Evolutionary conservation across 2,113 vertebrate species (phyloP), one percentile per base, ranked within the genome.

Genomic region (Verasper variegatus): DNA sequence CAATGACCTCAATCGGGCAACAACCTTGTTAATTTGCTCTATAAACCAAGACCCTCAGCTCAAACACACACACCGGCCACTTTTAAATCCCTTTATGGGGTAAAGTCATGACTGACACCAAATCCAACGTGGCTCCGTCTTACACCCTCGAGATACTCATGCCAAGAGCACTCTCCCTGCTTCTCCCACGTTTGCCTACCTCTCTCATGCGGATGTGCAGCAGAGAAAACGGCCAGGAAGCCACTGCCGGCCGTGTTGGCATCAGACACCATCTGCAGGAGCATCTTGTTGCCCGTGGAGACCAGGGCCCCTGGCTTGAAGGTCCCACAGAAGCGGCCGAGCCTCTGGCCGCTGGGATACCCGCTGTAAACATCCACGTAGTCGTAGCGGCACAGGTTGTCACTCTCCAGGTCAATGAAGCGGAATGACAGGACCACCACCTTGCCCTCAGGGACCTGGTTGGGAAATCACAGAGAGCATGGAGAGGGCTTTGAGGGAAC

Each of bases 221-320:
- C 96, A 54, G 96, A 96, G 92, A 95, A 99, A 86, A 95, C 96
- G 0, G 97, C 96, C 84, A 99, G 94, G 89, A 99, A 99, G 65
- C 98, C 98, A 63, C 95, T 99, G 54, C 98, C 98, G 31, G 97
- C 98, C 0, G 97, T 99, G 80, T 99, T 99, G 79, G 97, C 97
- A 26, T 99, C 98, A 0, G 98, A 98, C 68, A 98, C 92, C 98
- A 99, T 99, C 91, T 98, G 97, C 68, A 99, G 92, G 87, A 97
- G 85, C 98, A 99, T 99, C 93, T 97, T 99, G 93, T 99, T 99
- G 90, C 94, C 91, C 2, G 92, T 96, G 90, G 98, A 96, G 40
- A 99, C 96, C 1, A 99, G 95, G 37, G 97, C 96, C 0, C 98
- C 98, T 0, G 98, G 98, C 68, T 95, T 96, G 83, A 96, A 96